These are phyloP conservation scores for Saturnia pavonia DNA, from an alignment of 2,888 invertebrate species.

Conservation along the genomic window DNA sequence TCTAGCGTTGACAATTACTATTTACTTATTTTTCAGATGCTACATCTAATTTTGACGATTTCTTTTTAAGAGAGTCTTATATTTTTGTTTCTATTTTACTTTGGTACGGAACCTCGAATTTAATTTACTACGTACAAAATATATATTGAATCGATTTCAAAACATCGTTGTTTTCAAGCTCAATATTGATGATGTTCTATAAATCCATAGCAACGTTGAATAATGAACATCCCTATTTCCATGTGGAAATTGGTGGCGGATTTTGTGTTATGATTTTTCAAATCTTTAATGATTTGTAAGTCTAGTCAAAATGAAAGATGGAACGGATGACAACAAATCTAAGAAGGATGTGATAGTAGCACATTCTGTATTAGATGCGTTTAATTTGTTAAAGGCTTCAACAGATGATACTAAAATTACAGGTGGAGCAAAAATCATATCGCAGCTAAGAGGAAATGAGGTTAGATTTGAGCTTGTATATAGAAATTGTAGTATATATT, in stretches of 20 bases:
- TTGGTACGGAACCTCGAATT: too few species aligned
- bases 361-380: slow-evolving; percentile 68
- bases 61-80: too few species aligned
- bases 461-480: slow-evolving; percentile 48
- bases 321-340: slow-evolving; percentile 38
- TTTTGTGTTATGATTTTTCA: not conserved
- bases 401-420: slow-evolving; percentile 64
- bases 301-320: slow-evolving; percentile 59
- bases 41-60: too few species aligned
- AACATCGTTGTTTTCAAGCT: too few species aligned
- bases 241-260: not conserved
- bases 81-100: too few species aligned
- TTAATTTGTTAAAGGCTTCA: slow-evolving; percentile 62
- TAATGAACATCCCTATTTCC: not conserved
- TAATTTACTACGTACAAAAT: too few species aligned
- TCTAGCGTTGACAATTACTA: too few species aligned
- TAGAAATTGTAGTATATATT: not conserved
- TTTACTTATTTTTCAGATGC: too few species aligned
- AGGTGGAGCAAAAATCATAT: slow-evolving; percentile 71
- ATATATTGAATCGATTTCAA: too few species aligned
- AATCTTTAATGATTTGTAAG: slow-evolving; percentile 33
- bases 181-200: too few species aligned
- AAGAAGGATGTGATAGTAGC: slow-evolving; percentile 51
- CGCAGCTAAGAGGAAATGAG: slow-evolving; percentile 63
- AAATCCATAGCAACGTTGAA: too few species aligned